Evolutionary conservation across 2,888 invertebrate species (phyloP), one percentile per base, ranked within the genome.

Genomic region (Tubulanus polymorphus): DNA sequence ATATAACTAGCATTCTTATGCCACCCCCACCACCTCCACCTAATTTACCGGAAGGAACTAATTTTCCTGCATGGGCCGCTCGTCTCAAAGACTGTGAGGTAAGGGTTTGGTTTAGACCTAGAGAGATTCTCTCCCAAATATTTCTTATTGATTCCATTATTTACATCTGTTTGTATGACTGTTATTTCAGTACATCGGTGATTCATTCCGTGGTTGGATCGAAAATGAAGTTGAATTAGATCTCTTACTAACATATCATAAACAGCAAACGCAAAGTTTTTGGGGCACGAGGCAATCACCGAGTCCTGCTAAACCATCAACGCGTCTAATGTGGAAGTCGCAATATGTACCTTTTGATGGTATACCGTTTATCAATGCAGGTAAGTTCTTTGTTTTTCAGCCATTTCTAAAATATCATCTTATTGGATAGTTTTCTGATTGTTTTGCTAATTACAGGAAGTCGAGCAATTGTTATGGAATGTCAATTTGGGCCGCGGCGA

Each of bases 331-430:
- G 79, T 79, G 79, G 79, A 78, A 77, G 56, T 78, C 77, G 3
- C 79, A 79, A 55, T 79, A 79, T 67, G 77, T 77, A 15, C 78
- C 78, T 1, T 78, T 76, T 63, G 79, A 79, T 67, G 79, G 79
- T 3, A 71, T 78, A 23, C 79, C 79, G 20, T 79, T 79, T 62
- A 68, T 79, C 5, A 79, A 79, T 57, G 65, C 75, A 56, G 78
- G 78, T 76, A 56, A 48, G 62, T 59, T 12, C 10, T 45, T 20
- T 12, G 46, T 10, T 12, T 15, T 10, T 29, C 6, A 30, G 2
- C n/a, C n/a, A n/a, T n/a, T 10, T 35, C n/a, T 12, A n/a, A 12
- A 37, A 28, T 25, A 26, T 1, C n/a, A 18, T 25, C 12, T 20
- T 25, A n/a, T 29, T 54, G 10, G 30, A 26, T 27, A 2, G n/a